Base-by-base conservation (phyloP, 2,113 vertebrate genomes). In the Pygoscelis adeliae region DNA sequence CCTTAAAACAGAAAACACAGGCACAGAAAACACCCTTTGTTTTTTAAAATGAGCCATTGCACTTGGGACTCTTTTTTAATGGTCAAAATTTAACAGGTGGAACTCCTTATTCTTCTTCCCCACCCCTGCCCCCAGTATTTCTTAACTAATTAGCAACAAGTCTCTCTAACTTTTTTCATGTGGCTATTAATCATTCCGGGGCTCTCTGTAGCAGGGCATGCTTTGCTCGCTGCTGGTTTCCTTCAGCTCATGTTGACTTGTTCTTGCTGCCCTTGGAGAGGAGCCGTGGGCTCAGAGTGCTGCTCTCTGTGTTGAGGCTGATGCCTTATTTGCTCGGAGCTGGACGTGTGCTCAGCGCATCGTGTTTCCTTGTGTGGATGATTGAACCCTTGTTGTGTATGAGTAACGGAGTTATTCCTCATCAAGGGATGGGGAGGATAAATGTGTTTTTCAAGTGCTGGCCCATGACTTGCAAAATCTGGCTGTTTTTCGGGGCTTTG, bases 21-120 rank as follows among this genome's bases (percentile, higher is more conserved):
- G 20, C 89, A 82, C 50, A 91, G 79, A 97, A 94, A 94, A 77
- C 63, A 94, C 30, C 44, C 30, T 70, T 89, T 95, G 69, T 96
- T 90, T 92, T 95, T 87, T 38, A 13, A 83, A 96, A 94, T 15
- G 18, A 78, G 46, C 66, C 25, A 14, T 84, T 96, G 74, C 84
- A 83, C 78, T 86, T 88, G 93, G 78, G 87, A 83, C 74, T 91
- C 77, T 55, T 83, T 36, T 55, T 83, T 36, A 94, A 61, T 1
- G 15, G 77, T 70, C 61, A 93, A 59, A 80, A 71, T 91, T 70
- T 83, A 94, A 70, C 91, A 96, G 82, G 62, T 93, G 84, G 29
- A 62, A 90, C 62, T 96, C 70, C 52, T 87, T 79, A 79, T 55
- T 93, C 32, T 72, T 46, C 63, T 84, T 21, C 49, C 49, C 63